A percentile compares a stretch with the other conserved stretches of the same genome.
Conservation (phyloP, 2,113 vertebrate species). For the Brachypteracias leptosomus region DNA sequence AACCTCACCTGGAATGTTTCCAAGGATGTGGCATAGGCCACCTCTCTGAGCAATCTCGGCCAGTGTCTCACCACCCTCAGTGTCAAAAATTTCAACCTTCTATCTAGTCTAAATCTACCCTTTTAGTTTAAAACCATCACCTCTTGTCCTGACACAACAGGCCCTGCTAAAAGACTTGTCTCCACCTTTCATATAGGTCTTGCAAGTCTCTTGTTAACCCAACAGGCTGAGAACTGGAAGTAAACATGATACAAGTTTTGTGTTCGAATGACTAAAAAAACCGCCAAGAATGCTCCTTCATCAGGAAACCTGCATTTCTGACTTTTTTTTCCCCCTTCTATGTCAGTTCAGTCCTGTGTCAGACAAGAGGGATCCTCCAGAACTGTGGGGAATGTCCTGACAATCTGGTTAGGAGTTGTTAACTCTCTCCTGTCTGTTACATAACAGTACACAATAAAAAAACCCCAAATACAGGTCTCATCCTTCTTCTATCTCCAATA, state of each 20-base stretch:
- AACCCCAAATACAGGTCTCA: not conserved
- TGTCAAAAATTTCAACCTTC: not conserved
- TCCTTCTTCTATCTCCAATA: not conserved
- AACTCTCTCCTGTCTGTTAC: not conserved
- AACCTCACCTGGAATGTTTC: too few species aligned
- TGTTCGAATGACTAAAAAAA: fast-evolving
- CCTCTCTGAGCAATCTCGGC: not conserved
- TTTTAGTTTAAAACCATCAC: too few species aligned
- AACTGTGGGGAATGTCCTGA: not conserved
- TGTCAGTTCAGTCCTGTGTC: not conserved
- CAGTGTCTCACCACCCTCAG: not conserved
- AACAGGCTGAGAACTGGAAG: not conserved
- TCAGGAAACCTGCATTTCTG: fast-evolving
- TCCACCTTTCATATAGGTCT: too few species aligned
- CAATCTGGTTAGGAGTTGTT: not conserved
- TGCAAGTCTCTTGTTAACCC: not conserved
- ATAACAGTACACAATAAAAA: not conserved
- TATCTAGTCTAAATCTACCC: too few species aligned
- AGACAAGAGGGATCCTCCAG: not conserved
- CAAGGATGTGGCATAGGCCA: not conserved
- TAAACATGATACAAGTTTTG: not conserved
- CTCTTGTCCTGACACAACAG: too few species aligned
- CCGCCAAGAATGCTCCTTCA: not conserved
- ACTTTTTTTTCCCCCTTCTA: fast-evolving
- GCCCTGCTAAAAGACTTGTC: too few species aligned